Conservation (phyloP, 2,113 vertebrate genomes). For the Lathamus discolor region DNA sequence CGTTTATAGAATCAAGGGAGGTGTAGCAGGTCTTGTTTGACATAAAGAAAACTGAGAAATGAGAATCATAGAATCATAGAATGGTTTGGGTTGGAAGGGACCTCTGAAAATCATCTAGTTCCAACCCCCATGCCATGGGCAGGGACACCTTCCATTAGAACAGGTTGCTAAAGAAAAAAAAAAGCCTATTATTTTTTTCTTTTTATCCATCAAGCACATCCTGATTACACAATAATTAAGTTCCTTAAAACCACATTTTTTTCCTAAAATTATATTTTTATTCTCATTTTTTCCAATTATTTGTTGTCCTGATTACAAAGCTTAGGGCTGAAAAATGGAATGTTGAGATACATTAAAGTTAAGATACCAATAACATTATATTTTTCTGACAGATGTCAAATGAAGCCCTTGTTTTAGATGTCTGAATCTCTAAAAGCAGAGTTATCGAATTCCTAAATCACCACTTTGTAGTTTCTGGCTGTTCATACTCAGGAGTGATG, state of each 20-base stretch:
- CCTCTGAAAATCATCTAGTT: neutral
- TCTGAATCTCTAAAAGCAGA: neutral
- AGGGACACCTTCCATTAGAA: neutral
- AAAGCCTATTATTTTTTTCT: neutral
- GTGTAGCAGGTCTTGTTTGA: neutral
- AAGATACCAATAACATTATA: neutral
- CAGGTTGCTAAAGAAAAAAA: neutral
- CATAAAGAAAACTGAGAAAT: neutral
- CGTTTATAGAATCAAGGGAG: neutral
- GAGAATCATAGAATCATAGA: neutral
- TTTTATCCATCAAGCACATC: neutral
- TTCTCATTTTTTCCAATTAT: neutral
- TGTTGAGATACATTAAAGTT: neutral
- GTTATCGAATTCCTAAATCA: neutral
- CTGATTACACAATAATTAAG: neutral
- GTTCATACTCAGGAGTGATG: neutral
- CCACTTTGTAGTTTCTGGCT: neutral
- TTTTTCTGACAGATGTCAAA: neutral
- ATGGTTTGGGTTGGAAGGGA: neutral
- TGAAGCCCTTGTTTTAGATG: neutral
- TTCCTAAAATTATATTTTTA: neutral
- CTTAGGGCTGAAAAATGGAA: neutral
- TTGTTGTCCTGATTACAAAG: neutral
- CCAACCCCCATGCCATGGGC: neutral
- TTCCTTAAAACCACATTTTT: neutral